Percentiles rank a stretch among this genome's conserved stretches.
Evolutionary conservation across 2,113 vertebrate species (phyloP).

Genomic region (Alaudala cheleensis): DNA sequence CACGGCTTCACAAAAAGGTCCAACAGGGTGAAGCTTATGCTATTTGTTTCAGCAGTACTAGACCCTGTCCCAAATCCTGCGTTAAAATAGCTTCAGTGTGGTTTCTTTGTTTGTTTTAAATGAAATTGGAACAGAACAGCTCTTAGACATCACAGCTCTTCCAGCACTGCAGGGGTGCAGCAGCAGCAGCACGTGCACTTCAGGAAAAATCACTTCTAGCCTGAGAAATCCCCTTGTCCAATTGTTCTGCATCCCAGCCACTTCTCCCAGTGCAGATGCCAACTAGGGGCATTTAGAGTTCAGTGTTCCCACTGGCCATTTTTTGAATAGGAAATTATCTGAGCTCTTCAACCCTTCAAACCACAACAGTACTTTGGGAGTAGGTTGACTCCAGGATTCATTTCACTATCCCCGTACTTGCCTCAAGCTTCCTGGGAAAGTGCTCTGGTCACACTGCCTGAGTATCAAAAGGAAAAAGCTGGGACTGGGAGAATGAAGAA

Average conservation of each 20-base stretch:
- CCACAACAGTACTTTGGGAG: neutral
- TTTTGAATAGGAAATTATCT: neutral
- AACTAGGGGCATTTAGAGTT: neutral
- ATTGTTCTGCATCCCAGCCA: neutral
- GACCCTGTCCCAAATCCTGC: neutral
- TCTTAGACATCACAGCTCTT: neutral
- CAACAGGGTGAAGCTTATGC: neutral
- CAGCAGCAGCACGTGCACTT: rapidly evolving
- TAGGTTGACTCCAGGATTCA: neutral
- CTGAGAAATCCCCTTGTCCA: neutral
- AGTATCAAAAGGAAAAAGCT: neutral
- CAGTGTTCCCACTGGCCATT: neutral
- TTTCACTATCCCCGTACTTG: neutral
- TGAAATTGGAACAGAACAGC: neutral
- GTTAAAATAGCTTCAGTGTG: neutral
- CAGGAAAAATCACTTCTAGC: neutral
- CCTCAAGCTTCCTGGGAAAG: neutral
- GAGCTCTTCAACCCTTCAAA: neutral
- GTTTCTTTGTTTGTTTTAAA: slow-evolving; percentile 26
- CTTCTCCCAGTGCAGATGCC: neutral
- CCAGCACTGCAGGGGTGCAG: neutral
- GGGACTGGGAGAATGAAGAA: neutral
- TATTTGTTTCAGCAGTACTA: slow-evolving; percentile 12
- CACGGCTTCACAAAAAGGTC: neutral
- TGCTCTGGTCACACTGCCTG: neutral